A percentile compares a stretch with the other conserved stretches of the same genome.
phyloP scores from a whole-genome alignment of 2,797 vertebrate species.

The Falco columbarius region DNA sequence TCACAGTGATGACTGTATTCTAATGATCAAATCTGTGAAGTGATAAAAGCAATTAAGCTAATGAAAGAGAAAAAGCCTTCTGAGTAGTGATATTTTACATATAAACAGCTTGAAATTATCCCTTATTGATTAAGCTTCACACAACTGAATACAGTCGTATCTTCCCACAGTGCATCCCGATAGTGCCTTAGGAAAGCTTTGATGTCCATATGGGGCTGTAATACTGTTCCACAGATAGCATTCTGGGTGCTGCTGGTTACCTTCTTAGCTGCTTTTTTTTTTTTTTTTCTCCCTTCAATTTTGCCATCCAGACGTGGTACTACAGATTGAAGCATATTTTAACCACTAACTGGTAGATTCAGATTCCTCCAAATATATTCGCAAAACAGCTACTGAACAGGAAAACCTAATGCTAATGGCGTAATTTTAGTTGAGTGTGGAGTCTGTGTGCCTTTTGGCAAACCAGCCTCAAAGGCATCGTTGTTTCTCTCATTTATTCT shows the following conservation, averaged over 20 bases:
- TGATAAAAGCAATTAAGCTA: background rate
- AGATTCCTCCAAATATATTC: background rate
- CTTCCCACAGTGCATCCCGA: background rate
- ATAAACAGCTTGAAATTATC: background rate
- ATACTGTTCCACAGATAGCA: conserved; percentile 18
- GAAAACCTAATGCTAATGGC: background rate
- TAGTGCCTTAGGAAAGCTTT: background rate
- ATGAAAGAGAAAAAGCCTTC: background rate
- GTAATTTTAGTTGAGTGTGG: background rate
- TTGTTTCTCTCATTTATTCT: conserved; percentile 42
- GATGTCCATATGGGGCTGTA: conserved; percentile 26
- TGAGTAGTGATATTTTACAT: background rate
- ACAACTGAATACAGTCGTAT: background rate
- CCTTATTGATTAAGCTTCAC: background rate
- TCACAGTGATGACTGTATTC: background rate
- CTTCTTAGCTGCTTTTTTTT: background rate
- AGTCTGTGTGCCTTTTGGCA: conserved; percentile 9
- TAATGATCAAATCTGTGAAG: background rate
- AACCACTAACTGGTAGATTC: background rate
- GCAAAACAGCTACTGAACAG: background rate
- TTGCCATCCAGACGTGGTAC: background rate
- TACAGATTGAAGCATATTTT: background rate
- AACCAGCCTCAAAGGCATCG: background rate
- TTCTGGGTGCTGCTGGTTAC: background rate
- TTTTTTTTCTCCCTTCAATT: background rate